Conservation (phyloP, 2,113 vertebrate genomes). For the Pelusios castaneus region DNA sequence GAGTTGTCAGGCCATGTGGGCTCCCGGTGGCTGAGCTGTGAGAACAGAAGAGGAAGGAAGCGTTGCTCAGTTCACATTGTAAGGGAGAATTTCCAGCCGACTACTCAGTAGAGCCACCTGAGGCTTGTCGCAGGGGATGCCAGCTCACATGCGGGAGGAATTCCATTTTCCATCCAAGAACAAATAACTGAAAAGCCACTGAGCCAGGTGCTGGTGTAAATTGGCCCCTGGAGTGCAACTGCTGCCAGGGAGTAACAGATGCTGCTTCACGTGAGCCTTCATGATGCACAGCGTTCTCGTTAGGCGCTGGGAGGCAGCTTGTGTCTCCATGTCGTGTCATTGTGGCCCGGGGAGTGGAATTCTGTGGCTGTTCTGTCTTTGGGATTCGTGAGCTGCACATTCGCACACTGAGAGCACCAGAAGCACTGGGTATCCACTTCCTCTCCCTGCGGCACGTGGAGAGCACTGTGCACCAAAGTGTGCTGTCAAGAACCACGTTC, state of each 20-base stretch:
- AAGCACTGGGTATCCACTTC: neutral
- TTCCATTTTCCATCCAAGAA: neutral
- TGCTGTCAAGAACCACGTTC: neutral
- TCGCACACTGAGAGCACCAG: neutral
- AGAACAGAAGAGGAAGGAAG: neutral
- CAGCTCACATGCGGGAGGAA: neutral
- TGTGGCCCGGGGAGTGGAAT: neutral
- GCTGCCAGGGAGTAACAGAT: neutral
- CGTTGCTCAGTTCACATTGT: neutral
- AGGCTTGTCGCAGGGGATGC: neutral
- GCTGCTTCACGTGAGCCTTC: neutral
- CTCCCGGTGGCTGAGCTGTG: neutral
- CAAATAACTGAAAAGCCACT: neutral
- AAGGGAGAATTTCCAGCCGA: neutral
- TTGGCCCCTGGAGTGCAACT: neutral
- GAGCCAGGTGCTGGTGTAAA: neutral
- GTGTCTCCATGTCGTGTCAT: too few species aligned
- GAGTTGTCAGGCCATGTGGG: neutral
- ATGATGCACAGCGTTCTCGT: neutral
- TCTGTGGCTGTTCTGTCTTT: neutral
- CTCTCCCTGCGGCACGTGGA: neutral
- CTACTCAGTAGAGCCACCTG: neutral
- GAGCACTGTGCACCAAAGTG: neutral
- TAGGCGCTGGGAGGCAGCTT: neutral
- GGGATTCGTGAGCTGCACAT: neutral